A percentile compares a stretch with the other conserved stretches of the same genome.
Conservation (phyloP, 2,797 vertebrate species). For the Acanthurus leucopareius region DNA sequence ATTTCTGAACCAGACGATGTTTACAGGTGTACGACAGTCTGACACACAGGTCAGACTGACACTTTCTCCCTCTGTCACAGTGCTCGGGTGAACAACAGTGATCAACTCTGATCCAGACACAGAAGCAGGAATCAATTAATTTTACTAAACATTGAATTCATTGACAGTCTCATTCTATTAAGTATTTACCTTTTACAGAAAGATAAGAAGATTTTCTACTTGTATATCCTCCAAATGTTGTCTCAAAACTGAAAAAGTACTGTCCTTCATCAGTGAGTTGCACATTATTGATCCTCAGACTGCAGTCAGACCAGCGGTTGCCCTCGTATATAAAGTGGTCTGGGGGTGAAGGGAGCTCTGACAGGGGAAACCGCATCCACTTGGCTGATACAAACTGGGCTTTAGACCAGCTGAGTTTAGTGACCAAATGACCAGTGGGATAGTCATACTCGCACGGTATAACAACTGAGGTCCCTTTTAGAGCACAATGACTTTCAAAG, state of each 20-base stretch:
- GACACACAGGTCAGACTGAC: conserved; percentile 59
- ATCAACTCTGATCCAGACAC: conserved; percentile 55
- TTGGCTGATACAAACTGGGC: fast-evolving
- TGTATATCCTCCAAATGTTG: fast-evolving
- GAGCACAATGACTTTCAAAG: conserved; percentile 48
- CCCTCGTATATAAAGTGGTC: conserved; percentile 52
- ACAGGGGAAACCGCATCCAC: fast-evolving
- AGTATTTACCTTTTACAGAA: conserved; percentile 61
- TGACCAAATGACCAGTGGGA: neutral
- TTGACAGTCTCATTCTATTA: too few species aligned
- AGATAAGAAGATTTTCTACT: neutral
- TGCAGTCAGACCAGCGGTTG: conserved; percentile 6
- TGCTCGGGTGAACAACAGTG: conserved; percentile 39
- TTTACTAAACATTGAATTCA: neutral
- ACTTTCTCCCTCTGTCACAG: conserved; percentile 60
- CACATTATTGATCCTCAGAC: conserved; percentile 57
- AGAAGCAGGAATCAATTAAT: conserved; percentile 4
- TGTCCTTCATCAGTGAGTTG: conserved; percentile 16
- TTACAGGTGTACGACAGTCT: conserved; percentile 17
- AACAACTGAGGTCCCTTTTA: conserved; percentile 56
- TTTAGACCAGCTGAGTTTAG: conserved; percentile 43
- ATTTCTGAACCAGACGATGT: conserved; percentile 62
- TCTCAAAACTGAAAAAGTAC: conserved; percentile 58
- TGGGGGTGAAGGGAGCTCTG: fast-evolving
- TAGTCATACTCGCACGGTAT: conserved; percentile 70